A percentile compares a stretch with the other conserved stretches of the same genome.
phyloP scores from a whole-genome alignment of 2,113 vertebrate genomes.

The Labeo rohita region DNA sequence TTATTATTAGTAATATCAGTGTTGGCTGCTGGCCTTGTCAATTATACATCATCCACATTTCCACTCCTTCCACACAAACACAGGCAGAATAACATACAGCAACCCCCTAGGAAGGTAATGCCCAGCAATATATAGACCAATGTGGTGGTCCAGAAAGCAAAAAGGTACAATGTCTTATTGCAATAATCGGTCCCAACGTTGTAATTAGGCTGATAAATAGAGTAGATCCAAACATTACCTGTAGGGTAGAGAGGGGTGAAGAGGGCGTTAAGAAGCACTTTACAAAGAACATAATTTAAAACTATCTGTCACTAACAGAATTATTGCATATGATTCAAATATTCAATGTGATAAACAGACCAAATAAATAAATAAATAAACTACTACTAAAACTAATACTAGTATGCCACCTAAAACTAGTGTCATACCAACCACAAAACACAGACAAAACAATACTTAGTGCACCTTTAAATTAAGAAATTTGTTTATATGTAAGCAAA shows the following conservation, averaged over 20 bases:
- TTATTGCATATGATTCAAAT: neutral
- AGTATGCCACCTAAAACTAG: neutral
- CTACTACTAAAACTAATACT: neutral
- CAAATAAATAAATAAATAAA: neutral
- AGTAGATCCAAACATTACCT: conserved; percentile 70
- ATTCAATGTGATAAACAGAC: neutral
- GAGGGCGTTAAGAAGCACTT: neutral
- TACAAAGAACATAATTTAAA: neutral
- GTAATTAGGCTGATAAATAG: conserved; percentile 62
- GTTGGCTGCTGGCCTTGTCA: neutral
- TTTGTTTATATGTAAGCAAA: neutral
- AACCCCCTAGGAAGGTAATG: conserved; percentile 45
- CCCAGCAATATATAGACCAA: conserved; percentile 61
- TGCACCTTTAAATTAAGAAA: neutral
- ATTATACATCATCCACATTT: conserved; percentile 32
- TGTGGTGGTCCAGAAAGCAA: conserved; percentile 65
- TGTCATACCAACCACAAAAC: neutral
- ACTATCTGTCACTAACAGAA: neutral
- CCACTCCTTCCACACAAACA: conserved; percentile 46
- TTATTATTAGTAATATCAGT: neutral
- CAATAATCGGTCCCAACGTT: conserved; percentile 30
- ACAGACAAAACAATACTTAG: neutral
- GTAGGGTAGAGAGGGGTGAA: neutral
- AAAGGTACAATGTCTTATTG: conserved; percentile 63
- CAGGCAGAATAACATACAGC: conserved; percentile 54